Base-by-base conservation (phyloP, 2,888 invertebrate species). In the Polietes domitor region DNA sequence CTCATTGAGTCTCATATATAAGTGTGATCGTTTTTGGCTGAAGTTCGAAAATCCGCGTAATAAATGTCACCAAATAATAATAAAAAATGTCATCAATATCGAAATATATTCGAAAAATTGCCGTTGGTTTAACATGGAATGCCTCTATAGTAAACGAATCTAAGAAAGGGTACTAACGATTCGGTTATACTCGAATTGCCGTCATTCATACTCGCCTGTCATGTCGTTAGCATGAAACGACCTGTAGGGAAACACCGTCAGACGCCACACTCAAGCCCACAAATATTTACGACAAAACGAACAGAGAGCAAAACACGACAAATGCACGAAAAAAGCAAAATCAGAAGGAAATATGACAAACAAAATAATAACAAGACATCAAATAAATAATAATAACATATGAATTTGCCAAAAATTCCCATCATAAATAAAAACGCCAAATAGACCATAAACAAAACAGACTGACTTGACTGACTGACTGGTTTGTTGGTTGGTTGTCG, bases 341-440 rank as follows among this genome's bases (percentile, higher is more conserved):
- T 28, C 24, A 32, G 55, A 1, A 50, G 6, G 72, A 63, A 43
- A 58, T 70, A 50, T 77, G 41, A 50, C 53, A 76, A 77, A 58
- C 43, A 74, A 82, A 72, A 80, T 41, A 77, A 71, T 71, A 80
- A 80, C 32, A 76, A 76, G 65, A 4, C 72, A 68, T 77, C 58
- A 72, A 43, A 70, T 61, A 43, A 65, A 63, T 17, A 24, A 15
- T 28, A 73, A 58, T 19, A 68, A 75, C 61, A 80, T 58, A 80
- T 79, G 73, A 55, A 81, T 58, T 47, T 47, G 28, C 50, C 28
- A 75, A 65, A 65, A n/a, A 71, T 53, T 75, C 21, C 4, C 47
- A 82, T 70, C 61, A 53, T 41, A 37, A 47, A 19, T 28, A 32
- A 77, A 68, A 43, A 65, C 37, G 9, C 24, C 37, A 75, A 75